These are phyloP conservation scores for Moxostoma hubbsi DNA, from an alignment of 2,797 vertebrate genomes.

Conservation along the genomic window DNA sequence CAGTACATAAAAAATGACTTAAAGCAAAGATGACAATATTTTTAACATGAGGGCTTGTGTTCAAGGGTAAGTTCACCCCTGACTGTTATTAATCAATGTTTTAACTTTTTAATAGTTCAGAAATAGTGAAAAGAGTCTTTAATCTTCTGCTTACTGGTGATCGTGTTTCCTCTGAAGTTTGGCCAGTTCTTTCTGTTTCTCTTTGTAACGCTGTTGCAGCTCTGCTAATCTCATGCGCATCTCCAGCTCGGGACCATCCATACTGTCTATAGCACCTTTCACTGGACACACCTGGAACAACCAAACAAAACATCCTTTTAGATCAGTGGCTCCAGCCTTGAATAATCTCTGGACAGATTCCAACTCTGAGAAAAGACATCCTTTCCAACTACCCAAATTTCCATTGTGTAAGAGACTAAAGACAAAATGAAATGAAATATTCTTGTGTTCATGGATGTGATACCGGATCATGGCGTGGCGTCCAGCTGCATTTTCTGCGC, in stretches of 20 bases:
- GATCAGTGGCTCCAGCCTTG: neutral
- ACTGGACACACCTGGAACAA: conserved; percentile 85
- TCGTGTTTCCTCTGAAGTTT: conserved; percentile 93
- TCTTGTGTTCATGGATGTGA: conserved; percentile 56
- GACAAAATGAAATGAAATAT: neutral
- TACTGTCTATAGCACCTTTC: conserved; percentile 89
- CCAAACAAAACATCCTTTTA: conserved; percentile 19
- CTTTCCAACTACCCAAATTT: neutral
- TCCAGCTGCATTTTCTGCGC: conserved; percentile 92
- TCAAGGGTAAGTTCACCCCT: no score
- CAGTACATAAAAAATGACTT: no score
- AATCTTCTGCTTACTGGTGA: conserved; percentile 81
- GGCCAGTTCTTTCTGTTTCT: conserved; percentile 93
- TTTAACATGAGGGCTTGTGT: neutral
- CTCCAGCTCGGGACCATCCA: conserved; percentile 91
- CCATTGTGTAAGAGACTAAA: neutral
- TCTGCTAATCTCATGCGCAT: conserved; percentile 92
- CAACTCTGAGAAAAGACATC: neutral
- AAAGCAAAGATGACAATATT: neutral
- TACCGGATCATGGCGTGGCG: conserved; percentile 91
- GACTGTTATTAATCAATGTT: no score
- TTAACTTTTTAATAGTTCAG: neutral
- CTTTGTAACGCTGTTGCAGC: conserved; percentile 92
- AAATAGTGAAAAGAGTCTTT: neutral
- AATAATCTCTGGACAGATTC: neutral